Evolutionary conservation across 2,888 invertebrate species (phyloP).

Genomic region (Gari tellinella): DNA sequence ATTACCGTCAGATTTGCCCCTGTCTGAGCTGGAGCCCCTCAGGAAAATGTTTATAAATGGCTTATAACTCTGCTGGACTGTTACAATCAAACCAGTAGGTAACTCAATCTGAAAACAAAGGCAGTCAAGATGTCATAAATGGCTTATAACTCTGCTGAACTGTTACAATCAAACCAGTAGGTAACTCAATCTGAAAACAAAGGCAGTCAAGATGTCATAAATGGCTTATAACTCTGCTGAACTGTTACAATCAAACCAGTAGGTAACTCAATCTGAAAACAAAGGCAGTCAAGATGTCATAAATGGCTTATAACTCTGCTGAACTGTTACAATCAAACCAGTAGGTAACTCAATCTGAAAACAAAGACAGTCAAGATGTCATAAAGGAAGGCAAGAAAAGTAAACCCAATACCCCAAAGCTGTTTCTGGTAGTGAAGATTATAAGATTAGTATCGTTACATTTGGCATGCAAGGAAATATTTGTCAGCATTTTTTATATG

Average conservation of each 20-base stretch:
- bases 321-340: no score
- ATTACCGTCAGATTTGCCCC: conserved; percentile 63
- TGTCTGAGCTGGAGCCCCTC: conserved; percentile 65
- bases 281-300: not conserved
- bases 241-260: conserved; percentile 70
- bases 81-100: conserved; percentile 70
- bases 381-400: no score
- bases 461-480: no score
- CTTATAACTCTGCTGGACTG: conserved; percentile 63
- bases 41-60: conserved; percentile 73
- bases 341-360: no score
- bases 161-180: conserved; percentile 69
- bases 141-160: conserved; percentile 64
- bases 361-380: no score
- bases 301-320: no score
- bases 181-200: conserved; percentile 63
- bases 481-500: no score
- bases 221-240: conserved; percentile 62
- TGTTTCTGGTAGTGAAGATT: no score
- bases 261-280: conserved; percentile 65
- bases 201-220: conserved; percentile 50
- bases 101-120: conserved; percentile 60
- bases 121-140: conserved; percentile 56
- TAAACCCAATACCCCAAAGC: no score
- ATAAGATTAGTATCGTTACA: no score